Evolutionary conservation across 2,113 vertebrate genomes (phyloP).

Genomic region (Phoxinus phoxinus): DNA sequence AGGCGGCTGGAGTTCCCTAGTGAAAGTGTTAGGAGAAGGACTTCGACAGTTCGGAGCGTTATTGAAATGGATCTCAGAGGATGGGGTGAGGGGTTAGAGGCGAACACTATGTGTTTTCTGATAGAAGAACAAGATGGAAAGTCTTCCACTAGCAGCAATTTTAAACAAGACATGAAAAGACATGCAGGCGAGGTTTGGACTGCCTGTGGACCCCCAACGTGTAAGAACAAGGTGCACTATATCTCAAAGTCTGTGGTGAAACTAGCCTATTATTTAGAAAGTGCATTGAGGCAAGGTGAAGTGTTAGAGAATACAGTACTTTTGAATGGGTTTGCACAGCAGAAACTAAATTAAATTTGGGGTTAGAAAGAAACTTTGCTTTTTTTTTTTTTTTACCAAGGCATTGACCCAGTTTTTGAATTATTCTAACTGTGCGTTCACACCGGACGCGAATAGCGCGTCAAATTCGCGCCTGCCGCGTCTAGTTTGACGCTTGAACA

Average conservation of each 20-base stretch:
- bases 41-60: constrained; percentile 11
- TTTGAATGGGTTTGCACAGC: neutral
- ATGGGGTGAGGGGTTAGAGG: constrained; percentile 12
- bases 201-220: constrained; percentile 10
- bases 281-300: neutral
- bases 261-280: neutral
- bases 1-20: neutral
- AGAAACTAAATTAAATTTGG: neutral
- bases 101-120: constrained; percentile 23
- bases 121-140: neutral
- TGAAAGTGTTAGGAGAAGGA: neutral
- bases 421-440: too few relatives aligned
- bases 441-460: too few relatives aligned
- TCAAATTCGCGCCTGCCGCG: too few relatives aligned
- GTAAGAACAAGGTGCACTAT: constrained; percentile 39
- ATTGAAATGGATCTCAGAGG: constrained; percentile 39
- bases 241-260: constrained; percentile 8
- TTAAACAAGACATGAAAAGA: constrained; percentile 49
- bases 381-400: neutral
- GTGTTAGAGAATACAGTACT: neutral
- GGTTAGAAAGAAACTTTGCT: neutral
- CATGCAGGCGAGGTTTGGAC: constrained; percentile 41
- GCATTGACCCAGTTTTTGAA: neutral
- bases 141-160: neutral
- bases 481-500: too few relatives aligned